Conservation (phyloP, 1,140 invertebrate genomes). For the Nomia melanderi region DNA sequence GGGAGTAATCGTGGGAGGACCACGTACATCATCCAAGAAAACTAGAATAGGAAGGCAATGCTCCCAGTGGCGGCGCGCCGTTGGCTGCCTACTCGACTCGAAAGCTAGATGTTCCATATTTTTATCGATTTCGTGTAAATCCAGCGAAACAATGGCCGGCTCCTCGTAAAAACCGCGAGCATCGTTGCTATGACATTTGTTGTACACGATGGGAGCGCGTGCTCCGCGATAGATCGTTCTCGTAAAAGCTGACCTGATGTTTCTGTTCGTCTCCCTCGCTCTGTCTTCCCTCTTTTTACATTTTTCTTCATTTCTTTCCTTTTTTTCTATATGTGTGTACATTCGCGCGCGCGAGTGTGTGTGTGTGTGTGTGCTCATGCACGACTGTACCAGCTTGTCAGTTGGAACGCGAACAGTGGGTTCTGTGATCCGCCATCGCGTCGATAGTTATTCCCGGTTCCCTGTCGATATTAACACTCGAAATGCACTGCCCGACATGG, state of each 20-base stretch:
- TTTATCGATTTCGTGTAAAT: constrained; percentile 79
- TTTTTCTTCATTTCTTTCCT: neutral
- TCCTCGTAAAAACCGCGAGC: constrained; percentile 64
- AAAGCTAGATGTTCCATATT: constrained; percentile 72
- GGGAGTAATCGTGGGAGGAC: constrained; percentile 54
- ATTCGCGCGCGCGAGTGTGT: too few species aligned
- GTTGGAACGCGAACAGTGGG: too few species aligned
- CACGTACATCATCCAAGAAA: constrained; percentile 56
- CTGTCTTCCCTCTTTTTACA: neutral
- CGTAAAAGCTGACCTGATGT: constrained; percentile 40
- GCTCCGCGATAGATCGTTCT: constrained; percentile 35
- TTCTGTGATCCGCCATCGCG: too few species aligned
- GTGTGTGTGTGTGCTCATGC: too few species aligned
- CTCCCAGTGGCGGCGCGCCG: constrained; percentile 13
- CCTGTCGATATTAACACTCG: too few species aligned
- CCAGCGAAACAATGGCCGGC: constrained; percentile 68
- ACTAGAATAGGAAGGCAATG: constrained; percentile 56
- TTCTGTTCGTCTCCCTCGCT: neutral
- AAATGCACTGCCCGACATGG: too few species aligned
- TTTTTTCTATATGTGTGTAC: neutral
- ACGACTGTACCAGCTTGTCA: too few species aligned
- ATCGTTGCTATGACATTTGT: constrained; percentile 49
- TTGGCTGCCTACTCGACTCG: constrained; percentile 58
- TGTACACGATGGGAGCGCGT: constrained; percentile 31
- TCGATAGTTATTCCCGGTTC: too few species aligned